Conservation (phyloP, 2,113 vertebrate genomes). For the Monopterus albus region DNA sequence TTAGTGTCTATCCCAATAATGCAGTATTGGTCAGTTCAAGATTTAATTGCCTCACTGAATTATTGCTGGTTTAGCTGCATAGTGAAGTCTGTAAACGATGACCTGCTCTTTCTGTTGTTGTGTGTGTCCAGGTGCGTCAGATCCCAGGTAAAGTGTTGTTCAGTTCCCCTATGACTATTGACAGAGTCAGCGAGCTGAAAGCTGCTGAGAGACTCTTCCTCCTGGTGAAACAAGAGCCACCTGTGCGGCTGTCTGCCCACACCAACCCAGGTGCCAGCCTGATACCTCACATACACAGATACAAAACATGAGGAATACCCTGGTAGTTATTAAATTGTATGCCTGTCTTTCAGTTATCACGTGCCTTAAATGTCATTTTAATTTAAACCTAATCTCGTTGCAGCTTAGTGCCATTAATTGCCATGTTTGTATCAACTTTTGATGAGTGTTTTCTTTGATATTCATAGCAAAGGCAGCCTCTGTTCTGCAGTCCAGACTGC, state of each 20-base stretch:
- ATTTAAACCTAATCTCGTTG: neutral
- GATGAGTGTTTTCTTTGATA: neutral
- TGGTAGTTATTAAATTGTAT: neutral
- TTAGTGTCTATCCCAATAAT: too few species aligned
- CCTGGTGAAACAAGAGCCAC: slow-evolving; percentile 80
- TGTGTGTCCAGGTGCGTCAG: slow-evolving; percentile 83
- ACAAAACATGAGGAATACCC: neutral
- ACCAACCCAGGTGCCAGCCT: slow-evolving; percentile 55
- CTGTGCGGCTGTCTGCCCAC: slow-evolving; percentile 60
- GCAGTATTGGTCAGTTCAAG: too few species aligned
- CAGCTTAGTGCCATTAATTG: neutral
- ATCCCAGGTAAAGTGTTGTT: slow-evolving; percentile 93
- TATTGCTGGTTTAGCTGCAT: too few species aligned
- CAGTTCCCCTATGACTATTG: slow-evolving; percentile 71
- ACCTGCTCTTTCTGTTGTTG: neutral
- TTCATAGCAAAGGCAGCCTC: slow-evolving; percentile 67
- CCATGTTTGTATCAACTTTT: neutral
- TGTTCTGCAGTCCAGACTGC: slow-evolving; percentile 67
- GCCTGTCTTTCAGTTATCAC: neutral
- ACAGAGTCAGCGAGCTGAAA: slow-evolving; percentile 82
- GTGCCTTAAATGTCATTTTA: neutral
- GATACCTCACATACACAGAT: neutral
- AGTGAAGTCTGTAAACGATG: neutral
- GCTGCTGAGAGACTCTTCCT: slow-evolving; percentile 90
- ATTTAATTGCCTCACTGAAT: too few species aligned